Evolutionary conservation across 2,888 invertebrate genomes (phyloP).

Genomic region (Drosophila lutescens): DNA sequence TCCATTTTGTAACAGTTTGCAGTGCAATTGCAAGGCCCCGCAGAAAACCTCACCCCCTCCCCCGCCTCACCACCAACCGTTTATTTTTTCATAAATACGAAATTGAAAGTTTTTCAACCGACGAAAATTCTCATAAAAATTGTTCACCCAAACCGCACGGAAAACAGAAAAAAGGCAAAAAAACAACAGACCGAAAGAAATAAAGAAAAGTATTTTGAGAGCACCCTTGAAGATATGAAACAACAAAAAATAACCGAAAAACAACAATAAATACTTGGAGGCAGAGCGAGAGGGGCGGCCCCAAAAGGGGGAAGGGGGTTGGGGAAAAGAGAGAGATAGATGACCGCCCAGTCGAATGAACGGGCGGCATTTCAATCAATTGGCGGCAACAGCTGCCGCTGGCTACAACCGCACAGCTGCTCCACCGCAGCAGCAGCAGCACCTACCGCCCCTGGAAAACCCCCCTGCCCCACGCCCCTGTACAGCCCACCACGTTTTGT

Average conservation of each 20-base stretch:
- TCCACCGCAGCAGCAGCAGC: slow-evolving; percentile 15
- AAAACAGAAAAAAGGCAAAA: slow-evolving; percentile 18
- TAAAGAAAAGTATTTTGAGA: slow-evolving; percentile 52
- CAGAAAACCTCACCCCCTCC: neutral
- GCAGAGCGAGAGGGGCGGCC: neutral
- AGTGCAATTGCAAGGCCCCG: slow-evolving; percentile 36
- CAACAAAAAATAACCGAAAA: slow-evolving; percentile 36
- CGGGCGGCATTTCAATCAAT: slow-evolving; percentile 78
- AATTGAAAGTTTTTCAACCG: slow-evolving; percentile 77
- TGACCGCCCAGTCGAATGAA: slow-evolving; percentile 56
- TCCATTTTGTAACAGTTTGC: slow-evolving; percentile 75
- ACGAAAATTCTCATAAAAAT: slow-evolving; percentile 77
- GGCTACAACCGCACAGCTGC: slow-evolving; percentile 40
- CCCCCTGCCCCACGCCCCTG: neutral
- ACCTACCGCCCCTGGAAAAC: slow-evolving; percentile 6
- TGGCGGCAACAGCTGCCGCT: slow-evolving; percentile 77
- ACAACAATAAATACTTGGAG: slow-evolving; percentile 22
- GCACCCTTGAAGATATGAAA: slow-evolving; percentile 72
- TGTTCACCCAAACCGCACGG: slow-evolving; percentile 68
- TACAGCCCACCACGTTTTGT: slow-evolving; percentile 70
- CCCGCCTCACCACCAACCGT: slow-evolving; percentile 21
- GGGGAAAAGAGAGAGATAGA: slow-evolving; percentile 24
- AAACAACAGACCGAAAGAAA: slow-evolving; percentile 28
- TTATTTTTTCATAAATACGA: slow-evolving; percentile 71
- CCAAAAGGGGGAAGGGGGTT: neutral